phyloP scores from a whole-genome alignment of 2,888 invertebrate species.

The Oxyteleia sp. region DNA sequence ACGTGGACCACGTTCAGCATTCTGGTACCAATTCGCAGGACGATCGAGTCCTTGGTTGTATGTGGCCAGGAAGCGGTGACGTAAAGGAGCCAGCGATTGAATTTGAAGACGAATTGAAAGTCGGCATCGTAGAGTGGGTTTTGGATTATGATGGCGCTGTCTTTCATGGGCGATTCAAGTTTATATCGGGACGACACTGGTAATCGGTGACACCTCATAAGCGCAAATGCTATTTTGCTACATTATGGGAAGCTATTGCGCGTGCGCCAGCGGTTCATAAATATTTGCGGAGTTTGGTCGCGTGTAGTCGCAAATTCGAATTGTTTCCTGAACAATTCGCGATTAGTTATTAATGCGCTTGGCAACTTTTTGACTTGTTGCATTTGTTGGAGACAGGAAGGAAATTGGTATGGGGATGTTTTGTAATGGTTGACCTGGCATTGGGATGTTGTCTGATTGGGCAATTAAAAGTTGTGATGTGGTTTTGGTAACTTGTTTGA shows the following conservation, averaged over 20 bases:
- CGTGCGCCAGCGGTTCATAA: background rate
- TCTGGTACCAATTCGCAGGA: background rate
- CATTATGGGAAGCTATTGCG: background rate
- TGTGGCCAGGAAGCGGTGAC: conserved; percentile 9
- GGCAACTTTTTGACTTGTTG: no score
- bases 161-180: background rate
- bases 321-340: no score
- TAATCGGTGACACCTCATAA: background rate
- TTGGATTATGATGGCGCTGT: background rate
- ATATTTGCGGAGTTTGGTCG: background rate
- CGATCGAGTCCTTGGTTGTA: background rate
- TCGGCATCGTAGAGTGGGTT: conserved; percentile 4
- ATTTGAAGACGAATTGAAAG: conserved; percentile 12
- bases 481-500: no score
- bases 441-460: no score
- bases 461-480: no score
- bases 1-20: conserved; percentile 2
- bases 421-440: no score
- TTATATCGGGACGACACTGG: background rate
- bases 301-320: no score
- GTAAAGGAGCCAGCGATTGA: conserved; percentile 22
- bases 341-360: no score
- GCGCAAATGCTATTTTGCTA: background rate
- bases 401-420: no score
- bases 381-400: no score